Conservation (phyloP, 2,797 vertebrate genomes). For the Microctenopoma steveboyesi region DNA sequence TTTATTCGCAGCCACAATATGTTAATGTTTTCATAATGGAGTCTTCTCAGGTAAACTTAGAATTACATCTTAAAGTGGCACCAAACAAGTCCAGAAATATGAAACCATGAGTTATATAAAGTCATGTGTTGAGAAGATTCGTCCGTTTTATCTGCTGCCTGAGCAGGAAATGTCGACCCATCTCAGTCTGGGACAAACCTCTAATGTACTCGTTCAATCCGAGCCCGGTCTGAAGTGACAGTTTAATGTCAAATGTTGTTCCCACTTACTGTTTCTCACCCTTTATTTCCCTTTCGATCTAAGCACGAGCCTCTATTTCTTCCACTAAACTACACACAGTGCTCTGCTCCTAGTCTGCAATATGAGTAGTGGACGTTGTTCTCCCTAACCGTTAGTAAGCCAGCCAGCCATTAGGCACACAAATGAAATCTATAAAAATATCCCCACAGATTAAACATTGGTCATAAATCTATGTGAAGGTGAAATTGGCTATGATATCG, state of each 20-base stretch:
- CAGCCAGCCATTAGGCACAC: neutral
- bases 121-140: neutral
- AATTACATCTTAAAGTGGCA: too few relatives aligned
- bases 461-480: neutral
- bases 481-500: neutral
- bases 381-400: neutral
- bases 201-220: slow-evolving; percentile 1
- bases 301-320: neutral
- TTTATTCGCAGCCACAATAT: too few relatives aligned
- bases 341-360: neutral
- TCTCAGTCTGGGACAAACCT: neutral
- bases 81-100: slow-evolving; percentile 3
- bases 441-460: neutral
- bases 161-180: neutral
- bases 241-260: neutral
- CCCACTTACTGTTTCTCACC: neutral
- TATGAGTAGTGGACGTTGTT: neutral
- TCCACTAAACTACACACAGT: neutral
- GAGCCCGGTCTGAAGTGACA: neutral
- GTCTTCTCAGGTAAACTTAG: too few relatives aligned
- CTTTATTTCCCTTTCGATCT: neutral
- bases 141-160: neutral
- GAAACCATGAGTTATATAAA: slow-evolving; percentile 5
- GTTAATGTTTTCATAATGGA: too few relatives aligned
- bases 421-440: slow-evolving; percentile 5